Base-by-base conservation (phyloP, 2,113 vertebrate genomes). In the Zosterops pallidus region DNA sequence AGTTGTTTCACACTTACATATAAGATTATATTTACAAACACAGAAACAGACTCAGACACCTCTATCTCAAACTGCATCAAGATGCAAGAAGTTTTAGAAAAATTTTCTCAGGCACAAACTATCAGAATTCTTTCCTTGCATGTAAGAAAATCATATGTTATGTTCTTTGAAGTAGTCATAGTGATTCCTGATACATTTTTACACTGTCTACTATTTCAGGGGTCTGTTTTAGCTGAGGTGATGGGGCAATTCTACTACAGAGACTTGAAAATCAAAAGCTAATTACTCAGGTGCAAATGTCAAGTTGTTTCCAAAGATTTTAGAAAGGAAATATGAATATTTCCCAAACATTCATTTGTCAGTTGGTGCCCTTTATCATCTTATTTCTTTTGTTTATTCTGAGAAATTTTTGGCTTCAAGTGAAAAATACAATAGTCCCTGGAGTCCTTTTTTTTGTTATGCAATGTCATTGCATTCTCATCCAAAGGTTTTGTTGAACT, bases 191-290 rank as follows among this genome's bases (percentile, higher is more conserved):
- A 53, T n/a, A 67, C 3, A 33, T 80, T 91, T 90, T 85, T 46
- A 52, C 5, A 25, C 21, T 53, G 11, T n/a, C 17, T 65, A 2
- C 22, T 57, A 11, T 25, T 29, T 47, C 2, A 2, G 21, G 68
- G 22, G 4, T 17, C 21, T 14, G 5, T 37, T 88, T 83, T 52
- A 87, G 11, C 10, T 65, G 50, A 90, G 16, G 28, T 19, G 25
- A 49, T 52, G 11, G 33, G 10, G 1, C 1, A 2, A 25, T 33
- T n/a, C 47, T 47, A 3, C 41, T 70, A 29, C 0, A 3, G 47
- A 80, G 21, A 44, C n/a, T 12, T 52, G 52, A 78, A 94, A 75
- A 44, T 14, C 2, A 2, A 59, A 88, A 94, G 42, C 6, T 86
- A 22, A 70, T 83, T 8, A 24, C 13, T 46, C 3, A 10, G 13